Conservation (phyloP, 2,113 vertebrate genomes). For the Chionomys nivalis region DNA sequence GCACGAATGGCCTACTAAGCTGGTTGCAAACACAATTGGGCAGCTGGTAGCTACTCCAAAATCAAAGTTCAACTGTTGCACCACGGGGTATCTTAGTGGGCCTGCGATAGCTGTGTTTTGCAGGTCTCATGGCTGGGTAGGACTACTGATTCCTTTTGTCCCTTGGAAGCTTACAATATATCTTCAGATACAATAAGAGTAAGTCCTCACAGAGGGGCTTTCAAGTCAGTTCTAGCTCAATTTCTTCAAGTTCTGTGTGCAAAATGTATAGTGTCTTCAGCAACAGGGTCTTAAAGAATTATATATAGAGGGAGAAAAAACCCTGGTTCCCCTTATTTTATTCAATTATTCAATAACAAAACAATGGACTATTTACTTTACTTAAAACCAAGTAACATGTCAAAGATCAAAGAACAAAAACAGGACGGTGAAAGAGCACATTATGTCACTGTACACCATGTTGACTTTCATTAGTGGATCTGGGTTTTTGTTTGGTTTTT, state of each 20-base stretch:
- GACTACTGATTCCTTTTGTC: neutral
- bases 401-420: constrained; percentile 33
- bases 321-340: neutral
- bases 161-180: neutral
- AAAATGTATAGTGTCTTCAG: neutral
- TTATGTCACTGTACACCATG: neutral
- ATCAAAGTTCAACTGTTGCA: neutral
- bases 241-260: neutral
- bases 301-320: neutral
- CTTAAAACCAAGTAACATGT: neutral
- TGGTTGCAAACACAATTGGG: neutral
- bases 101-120: too few species aligned
- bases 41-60: neutral
- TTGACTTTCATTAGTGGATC: neutral
- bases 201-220: neutral
- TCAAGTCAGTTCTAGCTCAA: too few species aligned
- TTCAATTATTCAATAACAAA: neutral
- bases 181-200: neutral
- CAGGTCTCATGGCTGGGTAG: neutral
- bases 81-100: neutral
- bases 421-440: neutral
- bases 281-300: neutral
- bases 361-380: neutral
- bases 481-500: neutral
- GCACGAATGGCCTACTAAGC: neutral